phyloP scores from a whole-genome alignment of 1,140 invertebrate genomes.

The Apis mellifera region DNA sequence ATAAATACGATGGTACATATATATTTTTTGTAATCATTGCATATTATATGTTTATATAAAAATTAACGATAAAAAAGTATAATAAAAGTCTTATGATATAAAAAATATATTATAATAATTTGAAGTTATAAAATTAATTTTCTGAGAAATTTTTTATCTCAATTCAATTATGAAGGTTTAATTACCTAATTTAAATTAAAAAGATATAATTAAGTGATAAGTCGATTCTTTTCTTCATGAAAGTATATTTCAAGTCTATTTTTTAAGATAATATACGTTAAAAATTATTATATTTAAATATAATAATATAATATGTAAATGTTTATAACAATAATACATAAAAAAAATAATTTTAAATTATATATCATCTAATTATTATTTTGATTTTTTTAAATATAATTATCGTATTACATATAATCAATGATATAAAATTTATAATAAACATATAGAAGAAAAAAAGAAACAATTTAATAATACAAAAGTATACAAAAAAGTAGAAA shows the following conservation, averaged over 20 bases:
- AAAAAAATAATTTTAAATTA: no score
- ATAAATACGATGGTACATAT: no score
- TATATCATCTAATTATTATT: no score
- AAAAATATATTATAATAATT: background rate
- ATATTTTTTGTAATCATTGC: background rate
- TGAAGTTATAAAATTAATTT: background rate
- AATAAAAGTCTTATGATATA: background rate
- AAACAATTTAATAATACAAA: no score
- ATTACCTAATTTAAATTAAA: background rate
- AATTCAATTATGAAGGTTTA: constrained; percentile 8
- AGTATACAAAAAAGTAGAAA: no score
- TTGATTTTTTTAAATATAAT: no score
- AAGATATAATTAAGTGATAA: constrained; percentile 19
- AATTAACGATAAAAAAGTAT: background rate
- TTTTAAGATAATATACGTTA: background rate
- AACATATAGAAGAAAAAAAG: no score
- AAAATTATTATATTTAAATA: background rate
- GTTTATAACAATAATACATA: no score
- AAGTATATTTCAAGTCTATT: background rate
- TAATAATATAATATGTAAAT: background rate
- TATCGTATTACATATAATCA: no score
- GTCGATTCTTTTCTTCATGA: background rate
- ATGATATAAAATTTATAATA: no score
- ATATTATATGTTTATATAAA: background rate
- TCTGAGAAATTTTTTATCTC: background rate